Base-by-base conservation (phyloP, 53 echinoderm and acorn worm genomes). In the Glandiceps talaboti region DNA sequence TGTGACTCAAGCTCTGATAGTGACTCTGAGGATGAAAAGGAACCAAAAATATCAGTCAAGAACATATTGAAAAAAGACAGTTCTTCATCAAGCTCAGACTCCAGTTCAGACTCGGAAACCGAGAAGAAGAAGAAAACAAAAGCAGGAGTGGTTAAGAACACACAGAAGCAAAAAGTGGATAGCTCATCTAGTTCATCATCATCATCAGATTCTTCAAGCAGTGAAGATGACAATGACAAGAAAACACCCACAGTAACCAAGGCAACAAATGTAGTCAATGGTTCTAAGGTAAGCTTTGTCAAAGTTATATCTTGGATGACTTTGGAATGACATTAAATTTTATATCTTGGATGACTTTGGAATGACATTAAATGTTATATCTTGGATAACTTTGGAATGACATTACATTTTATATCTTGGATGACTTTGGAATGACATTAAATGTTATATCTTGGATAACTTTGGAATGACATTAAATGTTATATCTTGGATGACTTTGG, bases 1-100 rank as follows among this genome's bases (percentile, higher is more conserved):
- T n/a, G n/a, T n/a, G 82, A 90, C 20, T 79, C 81, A 82, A 1
- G 83, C 79, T 87, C 87, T 0, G 84, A 84, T 73, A 82, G 83
- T 1, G 82, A 78, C 14, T 80, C 75, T 32, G 86, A 82, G 25
- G 85, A 90, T 30, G 87, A 90, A 1, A 74, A 81, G 26, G 25
- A 27, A 14, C 0, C 64, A 33, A 83, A 81, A 31, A 77, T 30
- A 33, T 30, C 86, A 1, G 77, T 1, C 28, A 45, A 45, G 64
- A 45, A 45, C 12, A 31, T 27, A 33, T 82, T 73, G 30, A 83
- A 77, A 25, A 73, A 76, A 1, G 77, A 83, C 0, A 73, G 31
- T 26, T 84, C 64, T 12, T 45, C 64, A 12, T 45, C 84, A 1
- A 84, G 79, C 31, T 84, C 84, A 1, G 78, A 78, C 32, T 73